phyloP scores from a whole-genome alignment of 1,140 invertebrate species.

The Zaprionus ornatus region DNA sequence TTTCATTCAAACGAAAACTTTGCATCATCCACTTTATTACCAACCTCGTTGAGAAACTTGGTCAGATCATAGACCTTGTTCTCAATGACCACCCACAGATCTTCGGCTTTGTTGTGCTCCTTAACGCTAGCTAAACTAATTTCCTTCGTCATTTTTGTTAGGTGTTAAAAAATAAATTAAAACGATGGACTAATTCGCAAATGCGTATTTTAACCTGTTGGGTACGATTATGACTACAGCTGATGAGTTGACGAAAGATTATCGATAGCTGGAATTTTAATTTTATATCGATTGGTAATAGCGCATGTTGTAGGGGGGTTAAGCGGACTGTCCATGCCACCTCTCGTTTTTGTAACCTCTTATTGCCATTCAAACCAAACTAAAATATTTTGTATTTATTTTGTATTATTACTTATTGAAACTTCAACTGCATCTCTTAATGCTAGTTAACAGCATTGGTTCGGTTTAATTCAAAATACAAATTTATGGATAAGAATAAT shows the following conservation, averaged over 20 bases:
- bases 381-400: no score
- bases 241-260: neutral
- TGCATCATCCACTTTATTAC: conserved; percentile 26
- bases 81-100: conserved; percentile 87
- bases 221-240: neutral
- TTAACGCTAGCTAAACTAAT: conserved; percentile 85
- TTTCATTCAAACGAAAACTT: neutral
- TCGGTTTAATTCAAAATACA: no score
- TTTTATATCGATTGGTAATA: neutral
- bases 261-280: neutral
- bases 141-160: conserved; percentile 55
- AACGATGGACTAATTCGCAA: neutral
- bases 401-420: no score
- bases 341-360: no score
- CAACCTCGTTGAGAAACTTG: conserved; percentile 87
- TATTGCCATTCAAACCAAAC: no score
- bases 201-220: neutral
- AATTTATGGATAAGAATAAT: no score
- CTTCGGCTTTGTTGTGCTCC: conserved; percentile 84
- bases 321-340: neutral
- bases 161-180: neutral
- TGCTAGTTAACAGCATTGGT: neutral
- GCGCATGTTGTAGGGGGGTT: neutral
- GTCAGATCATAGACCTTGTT: conserved; percentile 88
- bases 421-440: neutral